Base-by-base conservation (phyloP, 2,113 vertebrate species). In the Jacana jacana region DNA sequence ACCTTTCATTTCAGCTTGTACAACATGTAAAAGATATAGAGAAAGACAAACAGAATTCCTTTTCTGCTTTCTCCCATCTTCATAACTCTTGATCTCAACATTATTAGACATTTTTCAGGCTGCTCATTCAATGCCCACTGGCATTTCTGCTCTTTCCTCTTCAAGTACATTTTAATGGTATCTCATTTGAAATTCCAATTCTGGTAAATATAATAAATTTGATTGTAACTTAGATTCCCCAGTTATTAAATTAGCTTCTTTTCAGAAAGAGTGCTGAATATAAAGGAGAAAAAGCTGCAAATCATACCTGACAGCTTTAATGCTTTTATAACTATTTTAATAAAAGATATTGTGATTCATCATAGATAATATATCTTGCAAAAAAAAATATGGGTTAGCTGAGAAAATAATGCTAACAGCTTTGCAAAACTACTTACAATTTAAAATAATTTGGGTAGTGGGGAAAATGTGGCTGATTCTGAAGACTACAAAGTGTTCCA, bases 241-340 rank as follows among this genome's bases (percentile, higher is more conserved):
- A 61, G 35, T 78, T 90, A 93, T 86, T 92, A 95, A 83, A 92
- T 90, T 70, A 88, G 65, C 28, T 91, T 84, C 9, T 75, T 90
- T 95, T 93, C 81, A 93, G 72, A 80, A 81, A 77, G 35, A 55
- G 35, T n/a, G 27, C n/a, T 73, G 76, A 91, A 90, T 75, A 48
- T 75, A 60, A 78, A 91, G 61, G 23, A 94, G 76, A 86, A 94
- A 95, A 95, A 81, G 30, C 15, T 25, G 64, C 33, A 83, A 90
- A 96, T 95, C 91, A 94, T 77, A 95, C 64, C 69, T 96, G 92
- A 86, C 70, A 91, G 69, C 17, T 88, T 69, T 93, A 93, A 93
- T 76, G 44, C 35, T 72, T 39, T 91, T 86, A 68, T 80, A 95
- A 83, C 78, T 77, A 22, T 37, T 93, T 94, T 84, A 94, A 96